Evolutionary conservation across 1,140 invertebrate species (phyloP), one percentile per base, ranked within the genome.

Genomic region (Chymomyza costata): DNA sequence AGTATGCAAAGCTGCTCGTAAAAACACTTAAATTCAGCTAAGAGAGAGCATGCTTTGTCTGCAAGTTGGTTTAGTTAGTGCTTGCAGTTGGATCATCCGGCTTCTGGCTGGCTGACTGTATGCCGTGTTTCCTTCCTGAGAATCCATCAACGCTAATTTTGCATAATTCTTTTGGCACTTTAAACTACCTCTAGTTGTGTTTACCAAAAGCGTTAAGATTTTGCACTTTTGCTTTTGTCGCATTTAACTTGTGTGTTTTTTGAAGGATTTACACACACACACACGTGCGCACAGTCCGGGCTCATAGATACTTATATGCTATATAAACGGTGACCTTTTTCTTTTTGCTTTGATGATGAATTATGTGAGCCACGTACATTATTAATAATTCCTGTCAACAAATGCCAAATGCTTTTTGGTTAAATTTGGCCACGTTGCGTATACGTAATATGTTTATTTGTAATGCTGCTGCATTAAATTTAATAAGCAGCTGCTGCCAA

Each of bases 111-210:
- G 35, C 11, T 14, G 5, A 2, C 55, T 70, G 57, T 62, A 70
- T 66, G 71, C 63, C 47, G 47, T 40, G 67, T 30, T 67, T 80
- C 67, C 73, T 80, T 80, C 73, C 73, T 71, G 73, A 67, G 61
- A 80, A 80, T 80, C 73, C 73, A 80, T 80, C 73, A 80, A 64
- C 67, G 73, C 73, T 80, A 80, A 80, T 80, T 80, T 80, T 80
- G 73, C 73, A 80, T 80, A 80, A 80, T 80, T 80, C 65, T 80
- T 66, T 64, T 65, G 52, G 47, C 43, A 56, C 15, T 32, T 13
- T 30, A 6, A 2, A 17, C 15, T 34, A 41, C 43, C 21, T 52
- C 45, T 34, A 3, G 21, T 34, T 14, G 6, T 39, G 14, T 52
- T 37, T 19, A 46, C 48, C 13, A 18, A 44, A 40, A 34, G 35